phyloP scores from a whole-genome alignment of 1,140 invertebrate genomes.

The Achroia grisella region DNA sequence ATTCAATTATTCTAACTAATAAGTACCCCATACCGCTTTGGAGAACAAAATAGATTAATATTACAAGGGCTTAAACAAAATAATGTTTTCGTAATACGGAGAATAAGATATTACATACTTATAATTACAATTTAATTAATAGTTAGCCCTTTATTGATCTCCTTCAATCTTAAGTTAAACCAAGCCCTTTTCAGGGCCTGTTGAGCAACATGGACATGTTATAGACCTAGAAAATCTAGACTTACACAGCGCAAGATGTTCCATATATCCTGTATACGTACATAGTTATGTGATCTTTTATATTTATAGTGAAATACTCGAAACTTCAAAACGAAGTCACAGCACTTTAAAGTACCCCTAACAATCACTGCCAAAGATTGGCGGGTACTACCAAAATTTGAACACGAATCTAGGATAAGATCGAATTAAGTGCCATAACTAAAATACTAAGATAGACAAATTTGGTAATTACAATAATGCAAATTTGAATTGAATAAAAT shows the following conservation, averaged over 20 bases:
- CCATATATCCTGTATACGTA: background rate
- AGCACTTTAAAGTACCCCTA: no score
- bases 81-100: constrained; percentile 34
- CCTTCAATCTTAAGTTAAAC: constrained; percentile 60
- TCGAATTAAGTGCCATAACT: no score
- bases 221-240: constrained; percentile 45
- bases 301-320: no score
- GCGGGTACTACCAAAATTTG: no score
- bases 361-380: no score
- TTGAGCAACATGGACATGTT: constrained; percentile 69
- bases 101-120: constrained; percentile 47
- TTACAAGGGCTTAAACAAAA: constrained; percentile 45
- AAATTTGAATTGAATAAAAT: no score
- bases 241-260: constrained; percentile 4
- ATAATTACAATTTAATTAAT: constrained; percentile 36
- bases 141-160: constrained; percentile 57
- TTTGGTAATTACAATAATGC: no score
- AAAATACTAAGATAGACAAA: no score
- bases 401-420: no score
- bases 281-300: no score
- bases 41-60: constrained; percentile 53
- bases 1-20: constrained; percentile 71
- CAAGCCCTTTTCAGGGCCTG: constrained; percentile 51
- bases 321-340: no score
- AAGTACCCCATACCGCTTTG: constrained; percentile 71